These are phyloP conservation scores for Dryomyza anilis DNA, from an alignment of 2,888 invertebrate genomes.

Conservation along the genomic window DNA sequence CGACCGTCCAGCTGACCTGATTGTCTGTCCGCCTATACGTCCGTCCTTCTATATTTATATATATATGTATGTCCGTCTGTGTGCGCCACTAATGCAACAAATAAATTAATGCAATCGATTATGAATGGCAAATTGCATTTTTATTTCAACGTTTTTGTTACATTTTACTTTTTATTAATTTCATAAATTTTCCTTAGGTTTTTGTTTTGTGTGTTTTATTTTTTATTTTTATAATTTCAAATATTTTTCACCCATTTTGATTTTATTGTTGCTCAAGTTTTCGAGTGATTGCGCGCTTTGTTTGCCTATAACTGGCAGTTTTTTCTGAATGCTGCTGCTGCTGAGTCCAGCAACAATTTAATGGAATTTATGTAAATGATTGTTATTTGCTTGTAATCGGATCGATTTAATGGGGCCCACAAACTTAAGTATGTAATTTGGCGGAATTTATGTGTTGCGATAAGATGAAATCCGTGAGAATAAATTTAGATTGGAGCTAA, in stretches of 20 bases:
- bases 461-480: conserved; percentile 31
- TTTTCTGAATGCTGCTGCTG: not conserved
- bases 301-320: not conserved
- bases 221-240: not conserved
- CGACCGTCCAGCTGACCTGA: too few relatives aligned
- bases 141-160: conserved; percentile 10
- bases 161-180: conserved; percentile 17
- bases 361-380: conserved; percentile 30
- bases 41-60: too few relatives aligned
- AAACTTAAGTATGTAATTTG: conserved; percentile 16
- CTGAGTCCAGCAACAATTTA: conserved; percentile 6
- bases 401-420: conserved; percentile 20
- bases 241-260: not conserved
- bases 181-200: conserved; percentile 18
- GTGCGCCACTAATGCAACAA: conserved; percentile 6
- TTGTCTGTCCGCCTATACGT: too few relatives aligned
- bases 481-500: not conserved
- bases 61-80: too few relatives aligned
- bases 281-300: too few relatives aligned
- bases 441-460: conserved; percentile 21
- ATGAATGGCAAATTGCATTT: conserved; percentile 34
- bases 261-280: not conserved
- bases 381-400: conserved; percentile 28
- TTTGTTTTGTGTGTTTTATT: not conserved
- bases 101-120: conserved; percentile 33